Evolutionary conservation across 2,113 vertebrate species (phyloP).

Genomic region (Bufo gargarizans): DNA sequence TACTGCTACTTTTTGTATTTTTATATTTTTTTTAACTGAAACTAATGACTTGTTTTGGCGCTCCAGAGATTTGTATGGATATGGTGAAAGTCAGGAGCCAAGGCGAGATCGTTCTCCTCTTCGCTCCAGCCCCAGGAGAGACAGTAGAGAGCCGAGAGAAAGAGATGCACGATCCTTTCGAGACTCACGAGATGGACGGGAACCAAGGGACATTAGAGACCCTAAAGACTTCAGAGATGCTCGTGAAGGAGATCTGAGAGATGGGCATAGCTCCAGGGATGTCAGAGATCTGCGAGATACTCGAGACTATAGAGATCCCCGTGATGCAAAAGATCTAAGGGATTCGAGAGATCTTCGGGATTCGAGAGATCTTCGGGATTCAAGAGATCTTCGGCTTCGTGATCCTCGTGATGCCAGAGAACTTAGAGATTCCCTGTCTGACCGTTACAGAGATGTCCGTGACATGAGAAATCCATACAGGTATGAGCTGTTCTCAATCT

Average conservation of each 20-base stretch:
- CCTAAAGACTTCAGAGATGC: conserved; percentile 57
- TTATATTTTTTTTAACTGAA: not conserved
- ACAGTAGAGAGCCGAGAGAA: conserved; percentile 64
- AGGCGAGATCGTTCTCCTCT: conserved; percentile 78
- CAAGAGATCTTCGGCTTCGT: conserved; percentile 59
- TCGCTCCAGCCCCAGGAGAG: conserved; percentile 79
- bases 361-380: conserved; percentile 71
- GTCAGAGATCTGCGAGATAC: conserved; percentile 71
- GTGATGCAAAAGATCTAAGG: conserved; percentile 45
- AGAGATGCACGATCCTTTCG: conserved; percentile 57
- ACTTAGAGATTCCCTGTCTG: conserved; percentile 66
- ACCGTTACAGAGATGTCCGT: conserved; percentile 68
- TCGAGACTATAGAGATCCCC: conserved; percentile 29
- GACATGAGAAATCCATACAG: conserved; percentile 73
- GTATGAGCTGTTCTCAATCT: conserved; percentile 57
- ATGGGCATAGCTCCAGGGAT: conserved; percentile 65
- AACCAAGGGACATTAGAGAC: conserved; percentile 45
- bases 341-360: conserved; percentile 74
- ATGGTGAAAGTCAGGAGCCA: conserved; percentile 79
- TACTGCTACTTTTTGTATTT: not conserved
- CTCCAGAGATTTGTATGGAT: conserved; percentile 77
- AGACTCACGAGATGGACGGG: conserved; percentile 46
- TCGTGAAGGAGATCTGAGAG: conserved; percentile 57
- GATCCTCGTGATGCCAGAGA: conserved; percentile 74
- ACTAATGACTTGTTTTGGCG: conserved; percentile 58